Base-by-base conservation (phyloP, 2,797 vertebrate genomes). In the Trachops cirrhosus region DNA sequence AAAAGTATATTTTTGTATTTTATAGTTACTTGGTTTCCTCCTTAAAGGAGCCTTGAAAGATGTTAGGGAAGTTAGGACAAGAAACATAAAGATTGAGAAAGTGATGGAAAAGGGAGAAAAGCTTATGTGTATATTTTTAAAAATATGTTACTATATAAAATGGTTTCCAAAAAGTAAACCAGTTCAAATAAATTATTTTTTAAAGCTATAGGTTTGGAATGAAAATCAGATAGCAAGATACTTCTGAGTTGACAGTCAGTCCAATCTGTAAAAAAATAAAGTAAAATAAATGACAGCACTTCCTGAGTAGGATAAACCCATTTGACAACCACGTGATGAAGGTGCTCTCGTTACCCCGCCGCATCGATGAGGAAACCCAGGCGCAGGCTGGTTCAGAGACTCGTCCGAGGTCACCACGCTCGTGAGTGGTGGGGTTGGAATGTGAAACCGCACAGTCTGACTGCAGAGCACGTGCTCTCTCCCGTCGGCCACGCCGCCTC, bases 121-220 rank as follows among this genome's bases (percentile, higher is more conserved):
- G 34, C 59, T 62, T 54, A 52, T n/a, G 39, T 26, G 41, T 48
- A 75, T 29, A 70, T 39, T 71, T 87, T 34, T 0, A 46, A 73
- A 85, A 71, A 91, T 18, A 19, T 50, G 3, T 85, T 79, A n/a
- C 41, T 32, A 21, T 50, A 64, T 34, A 57, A 82, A 92, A 59
- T 57, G 82, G 46, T 52, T 88, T 91, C 24, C 62, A 8, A 46
- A 91, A 87, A 77, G 84, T 54, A 92, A 97, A 92, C n/a, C 48
- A 67, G 85, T 73, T 71, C 44, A 87, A 73, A 32, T 29, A 52
- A 73, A 87, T 91, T 91, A 86, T 97, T 92, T 93, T 70, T 48
- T 80, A 19, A 90, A 93, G 64, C 32, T 74, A 19, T 54, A 68
- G 34, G 50, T 91, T 94, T 94, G 85, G 67, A 67, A 90, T 82